These are phyloP conservation scores for Campodea augens DNA, from an alignment of 1,140 invertebrate genomes.

Conservation along the genomic window DNA sequence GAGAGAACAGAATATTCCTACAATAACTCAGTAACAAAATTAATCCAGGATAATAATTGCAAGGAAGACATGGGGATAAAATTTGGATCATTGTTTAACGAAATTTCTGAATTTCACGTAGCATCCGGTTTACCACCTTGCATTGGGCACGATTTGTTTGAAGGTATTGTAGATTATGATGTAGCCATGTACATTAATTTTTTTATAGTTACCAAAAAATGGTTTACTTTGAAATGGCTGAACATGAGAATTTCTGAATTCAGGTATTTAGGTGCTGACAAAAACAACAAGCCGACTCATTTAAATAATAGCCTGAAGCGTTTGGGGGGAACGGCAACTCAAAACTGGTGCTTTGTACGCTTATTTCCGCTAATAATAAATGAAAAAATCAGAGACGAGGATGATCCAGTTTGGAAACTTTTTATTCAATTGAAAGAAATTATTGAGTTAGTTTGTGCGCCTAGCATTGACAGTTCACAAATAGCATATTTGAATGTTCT, in stretches of 20 bases:
- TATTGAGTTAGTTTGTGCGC: not conserved
- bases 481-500: not conserved
- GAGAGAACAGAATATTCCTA: too few species aligned
- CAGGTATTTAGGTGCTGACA: not conserved
- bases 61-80: too few species aligned
- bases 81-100: too few species aligned
- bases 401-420: not conserved
- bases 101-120: too few species aligned
- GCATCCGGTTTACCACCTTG: conserved; percentile 9
- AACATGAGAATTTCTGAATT: conserved; percentile 4
- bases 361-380: not conserved
- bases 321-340: not conserved
- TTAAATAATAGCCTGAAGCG: not conserved
- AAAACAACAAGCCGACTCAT: not conserved
- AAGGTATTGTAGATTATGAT: conserved; percentile 9
- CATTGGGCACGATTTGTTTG: conserved; percentile 8
- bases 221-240: conserved; percentile 6
- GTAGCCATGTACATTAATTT: conserved; percentile 1
- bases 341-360: not conserved
- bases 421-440: not conserved
- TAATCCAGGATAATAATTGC: too few species aligned
- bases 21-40: too few species aligned
- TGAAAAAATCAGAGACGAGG: not conserved
- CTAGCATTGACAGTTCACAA: not conserved
- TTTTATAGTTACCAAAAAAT: conserved; percentile 6